phyloP scores from a whole-genome alignment of 1,140 invertebrate species.

The Asobara japonica region DNA sequence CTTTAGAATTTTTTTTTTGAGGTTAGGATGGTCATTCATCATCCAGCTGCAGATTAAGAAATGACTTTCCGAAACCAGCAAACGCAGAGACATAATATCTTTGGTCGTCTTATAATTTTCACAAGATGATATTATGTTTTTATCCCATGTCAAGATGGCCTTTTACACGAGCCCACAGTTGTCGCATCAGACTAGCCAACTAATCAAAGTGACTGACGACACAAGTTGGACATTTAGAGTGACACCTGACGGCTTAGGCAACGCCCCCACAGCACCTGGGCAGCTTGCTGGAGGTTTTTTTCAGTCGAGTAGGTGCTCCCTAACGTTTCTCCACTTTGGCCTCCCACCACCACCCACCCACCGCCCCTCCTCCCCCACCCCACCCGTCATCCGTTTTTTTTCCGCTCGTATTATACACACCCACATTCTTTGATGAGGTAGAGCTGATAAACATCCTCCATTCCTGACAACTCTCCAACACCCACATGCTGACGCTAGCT shows the following conservation, averaged over 20 bases:
- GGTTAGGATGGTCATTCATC: too few relatives aligned
- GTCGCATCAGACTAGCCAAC: not conserved
- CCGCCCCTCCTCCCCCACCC: too few relatives aligned
- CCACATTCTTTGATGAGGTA: slow-evolving; percentile 62
- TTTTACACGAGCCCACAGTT: not conserved
- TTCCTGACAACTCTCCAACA: not conserved
- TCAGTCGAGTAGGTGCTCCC: slow-evolving; percentile 19
- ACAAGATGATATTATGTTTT: too few relatives aligned
- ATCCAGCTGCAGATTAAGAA: too few relatives aligned
- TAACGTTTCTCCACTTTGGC: too few relatives aligned
- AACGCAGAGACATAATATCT: too few relatives aligned
- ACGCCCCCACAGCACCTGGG: slow-evolving; percentile 58
- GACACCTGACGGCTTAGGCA: slow-evolving; percentile 41
- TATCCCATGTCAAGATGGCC: not conserved
- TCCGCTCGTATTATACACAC: slow-evolving; percentile 47
- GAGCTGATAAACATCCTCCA: slow-evolving; percentile 48
- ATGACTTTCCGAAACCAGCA: too few relatives aligned
- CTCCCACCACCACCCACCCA: too few relatives aligned
- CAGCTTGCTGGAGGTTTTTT: slow-evolving; percentile 21
- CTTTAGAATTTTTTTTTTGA: too few relatives aligned
- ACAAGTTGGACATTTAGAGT: not conserved
- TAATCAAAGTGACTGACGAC: not conserved
- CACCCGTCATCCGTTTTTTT: not conserved
- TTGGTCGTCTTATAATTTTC: not conserved
- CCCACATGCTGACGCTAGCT: not conserved